Conservation (phyloP, 2,797 vertebrate species). For the Parauchenoglanis punctatus region DNA sequence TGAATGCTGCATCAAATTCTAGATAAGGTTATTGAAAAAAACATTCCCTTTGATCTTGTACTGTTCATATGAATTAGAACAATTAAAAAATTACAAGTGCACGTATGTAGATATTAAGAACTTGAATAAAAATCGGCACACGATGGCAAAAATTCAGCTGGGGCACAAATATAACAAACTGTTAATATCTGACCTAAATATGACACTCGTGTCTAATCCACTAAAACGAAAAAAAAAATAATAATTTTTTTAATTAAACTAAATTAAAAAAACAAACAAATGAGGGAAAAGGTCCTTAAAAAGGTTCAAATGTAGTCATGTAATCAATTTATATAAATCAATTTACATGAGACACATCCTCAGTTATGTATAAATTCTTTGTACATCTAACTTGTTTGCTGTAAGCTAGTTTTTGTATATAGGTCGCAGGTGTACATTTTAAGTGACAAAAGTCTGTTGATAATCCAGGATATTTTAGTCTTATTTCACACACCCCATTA, state of each 20-base stretch:
- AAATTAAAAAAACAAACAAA: neutral
- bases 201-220: neutral
- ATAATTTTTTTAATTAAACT: too few relatives aligned
- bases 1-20: neutral
- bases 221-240: neutral
- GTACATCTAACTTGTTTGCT: neutral
- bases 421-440: too few relatives aligned
- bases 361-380: neutral
- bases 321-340: neutral
- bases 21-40: neutral
- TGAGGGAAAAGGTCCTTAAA: neutral
- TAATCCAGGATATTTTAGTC: neutral
- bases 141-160: too few relatives aligned
- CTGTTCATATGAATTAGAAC: neutral
- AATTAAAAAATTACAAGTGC: neutral
- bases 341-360: neutral
- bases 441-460: too few relatives aligned
- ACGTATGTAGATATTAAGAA: neutral
- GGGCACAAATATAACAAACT: neutral
- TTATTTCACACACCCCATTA: too few relatives aligned
- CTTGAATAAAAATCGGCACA: neutral
- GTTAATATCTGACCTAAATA: neutral
- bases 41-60: neutral
- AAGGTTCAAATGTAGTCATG: neutral
- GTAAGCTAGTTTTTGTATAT: neutral